Evolutionary conservation across 2,888 invertebrate species (phyloP), one percentile per base, ranked within the genome.

Genomic region (Ariolimax columbianus): DNA sequence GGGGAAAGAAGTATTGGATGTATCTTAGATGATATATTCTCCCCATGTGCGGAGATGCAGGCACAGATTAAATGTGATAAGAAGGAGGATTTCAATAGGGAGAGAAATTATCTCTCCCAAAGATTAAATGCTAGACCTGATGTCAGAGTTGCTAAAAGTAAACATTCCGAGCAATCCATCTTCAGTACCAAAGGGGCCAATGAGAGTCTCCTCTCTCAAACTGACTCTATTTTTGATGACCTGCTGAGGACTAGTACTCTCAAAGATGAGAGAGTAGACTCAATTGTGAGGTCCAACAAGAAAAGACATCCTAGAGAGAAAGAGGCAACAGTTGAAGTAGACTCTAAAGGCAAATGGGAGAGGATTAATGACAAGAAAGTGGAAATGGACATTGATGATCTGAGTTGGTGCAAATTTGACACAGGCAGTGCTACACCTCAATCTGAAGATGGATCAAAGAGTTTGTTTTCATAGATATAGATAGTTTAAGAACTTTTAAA

Each of bases 21-120:
- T 9, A 47, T 86, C 40, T 82, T 90, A 40, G 90, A 90, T 87
- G 89, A 89, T 81, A 85, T 90, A 17, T 90, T 90, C 89, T 89
- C 19, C 89, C 81, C 55, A 77, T 47, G 38, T 77, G 82, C 79
- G 59, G 40, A 77, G 59, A 36, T 26, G 9, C 30, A 36, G 40
- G 40, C 4, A 72, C 30, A 77, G 59, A 47, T 23, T 51, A 75
- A n/a, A 11, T 36, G 33, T 51, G 17, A 26, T 19, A 75, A 6
- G 23, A 51, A 75, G 33, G 19, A 23, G 40, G 40, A 43, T 9
- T 43, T 30, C 2, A 1, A 9, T 75, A 17, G 47, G 26, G 72
- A 75, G 11, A 47, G 47, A 2, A 75, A 47, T 9, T 47, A 38
- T 40, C 40, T 9, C 26, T 40, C 26, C 26, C 4, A 40, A 40